phyloP scores from a whole-genome alignment of 2,113 vertebrate genomes.

The Notechis scutatus region DNA sequence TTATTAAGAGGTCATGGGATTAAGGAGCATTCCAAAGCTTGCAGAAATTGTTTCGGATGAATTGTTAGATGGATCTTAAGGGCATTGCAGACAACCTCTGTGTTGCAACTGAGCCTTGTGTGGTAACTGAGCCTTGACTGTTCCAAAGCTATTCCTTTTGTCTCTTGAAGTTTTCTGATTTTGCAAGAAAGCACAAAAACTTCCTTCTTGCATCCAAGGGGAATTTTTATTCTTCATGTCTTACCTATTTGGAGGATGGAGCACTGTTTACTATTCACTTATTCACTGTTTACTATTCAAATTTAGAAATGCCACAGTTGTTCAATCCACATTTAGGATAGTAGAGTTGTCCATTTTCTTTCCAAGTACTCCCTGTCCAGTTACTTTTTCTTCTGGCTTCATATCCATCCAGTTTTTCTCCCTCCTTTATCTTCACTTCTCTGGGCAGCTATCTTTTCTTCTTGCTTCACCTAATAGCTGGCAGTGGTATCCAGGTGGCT shows the following conservation, averaged over 20 bases:
- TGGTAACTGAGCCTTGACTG: neutral
- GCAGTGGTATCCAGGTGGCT: neutral
- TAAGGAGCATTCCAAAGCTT: neutral
- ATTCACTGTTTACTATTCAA: too few relatives aligned
- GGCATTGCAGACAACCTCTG: neutral
- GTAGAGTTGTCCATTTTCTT: neutral
- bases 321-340: neutral
- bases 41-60: neutral
- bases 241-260: neutral
- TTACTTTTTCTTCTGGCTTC: neutral
- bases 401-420: neutral
- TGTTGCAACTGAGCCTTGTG: neutral
- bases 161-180: conserved; percentile 4
- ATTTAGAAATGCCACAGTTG: neutral
- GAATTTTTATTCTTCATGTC: neutral
- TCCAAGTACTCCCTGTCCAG: neutral
- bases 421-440: neutral
- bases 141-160: conserved; percentile 2
- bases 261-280: neutral
- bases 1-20: neutral
- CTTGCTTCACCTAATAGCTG: neutral
- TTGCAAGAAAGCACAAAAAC: neutral
- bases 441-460: neutral
- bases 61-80: neutral
- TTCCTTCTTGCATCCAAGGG: neutral